Percentiles rank a stretch among this genome's conserved stretches.
These are phyloP conservation scores for Leptinotarsa defecta DNA, from an alignment of 1,140 invertebrate species.

Conservation along the genomic window DNA sequence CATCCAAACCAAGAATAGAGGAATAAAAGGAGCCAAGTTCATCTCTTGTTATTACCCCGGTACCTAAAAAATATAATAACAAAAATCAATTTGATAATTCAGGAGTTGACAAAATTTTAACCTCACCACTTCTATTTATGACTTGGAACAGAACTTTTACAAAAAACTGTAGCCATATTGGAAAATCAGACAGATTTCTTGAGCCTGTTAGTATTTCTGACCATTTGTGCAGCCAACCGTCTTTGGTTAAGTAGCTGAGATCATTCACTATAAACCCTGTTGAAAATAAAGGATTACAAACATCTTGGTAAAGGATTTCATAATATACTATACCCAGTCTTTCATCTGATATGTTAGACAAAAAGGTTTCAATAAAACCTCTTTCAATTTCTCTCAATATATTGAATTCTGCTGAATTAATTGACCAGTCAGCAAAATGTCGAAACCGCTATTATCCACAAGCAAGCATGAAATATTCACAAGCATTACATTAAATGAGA, in stretches of 20 bases:
- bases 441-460: conserved; percentile 64
- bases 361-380: conserved; percentile 70
- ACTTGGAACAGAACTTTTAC: conserved; percentile 73
- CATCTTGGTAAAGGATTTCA: neutral
- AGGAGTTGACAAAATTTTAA: conserved; percentile 17
- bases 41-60: conserved; percentile 66
- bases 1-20: conserved; percentile 68
- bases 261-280: conserved; percentile 51
- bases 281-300: conserved; percentile 29
- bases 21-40: conserved; percentile 70
- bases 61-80: conserved; percentile 56
- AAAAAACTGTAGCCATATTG: conserved; percentile 72
- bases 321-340: conserved; percentile 47
- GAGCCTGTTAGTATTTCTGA: conserved; percentile 61
- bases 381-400: conserved; percentile 69
- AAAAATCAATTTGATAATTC: neutral
- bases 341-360: conserved; percentile 57
- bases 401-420: conserved; percentile 70
- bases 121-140: conserved; percentile 67
- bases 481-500: conserved; percentile 8
- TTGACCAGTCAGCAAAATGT: conserved; percentile 75
- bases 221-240: conserved; percentile 71
- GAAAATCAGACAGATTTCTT: conserved; percentile 64
- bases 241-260: conserved; percentile 57
- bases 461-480: conserved; percentile 43